A percentile compares a stretch with the other conserved stretches of the same genome.
phyloP scores from a whole-genome alignment of 35 echinoderm and acorn worm genomes.

The Diadema setosum region DNA sequence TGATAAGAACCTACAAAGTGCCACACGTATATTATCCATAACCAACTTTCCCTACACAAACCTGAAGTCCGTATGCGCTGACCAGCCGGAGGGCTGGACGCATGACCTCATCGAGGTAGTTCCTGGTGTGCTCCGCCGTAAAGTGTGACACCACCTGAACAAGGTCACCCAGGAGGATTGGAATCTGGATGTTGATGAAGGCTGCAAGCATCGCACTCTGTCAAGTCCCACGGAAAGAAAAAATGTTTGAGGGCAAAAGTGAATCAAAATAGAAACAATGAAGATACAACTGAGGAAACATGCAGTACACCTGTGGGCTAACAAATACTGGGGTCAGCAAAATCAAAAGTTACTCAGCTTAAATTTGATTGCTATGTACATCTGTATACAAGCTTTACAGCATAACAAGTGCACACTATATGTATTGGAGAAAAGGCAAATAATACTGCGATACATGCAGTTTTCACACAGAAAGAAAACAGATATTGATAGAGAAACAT shows the following conservation, averaged over 20 bases:
- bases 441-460: too few relatives aligned
- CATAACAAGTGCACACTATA: too few relatives aligned
- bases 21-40: too few relatives aligned
- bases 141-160: conserved; percentile 86
- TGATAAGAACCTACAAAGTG: too few relatives aligned
- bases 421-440: too few relatives aligned
- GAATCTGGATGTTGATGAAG: conserved; percentile 92
- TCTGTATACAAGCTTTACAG: too few relatives aligned
- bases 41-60: too few relatives aligned
- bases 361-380: too few relatives aligned
- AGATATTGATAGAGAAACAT: too few relatives aligned
- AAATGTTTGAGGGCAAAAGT: background rate
- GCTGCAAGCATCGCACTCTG: conserved; percentile 92
- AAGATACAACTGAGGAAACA: background rate
- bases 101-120: conserved; percentile 69
- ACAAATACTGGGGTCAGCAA: background rate
- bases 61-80: conserved; percentile 67
- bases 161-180: conserved; percentile 80
- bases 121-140: conserved; percentile 54
- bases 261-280: background rate
- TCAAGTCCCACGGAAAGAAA: background rate
- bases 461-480: too few relatives aligned
- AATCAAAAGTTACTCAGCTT: too few relatives aligned
- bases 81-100: conserved; percentile 76
- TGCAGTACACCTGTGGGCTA: background rate